Base-by-base conservation (phyloP, 2,888 invertebrate genomes). In the Timandra comae region DNA sequence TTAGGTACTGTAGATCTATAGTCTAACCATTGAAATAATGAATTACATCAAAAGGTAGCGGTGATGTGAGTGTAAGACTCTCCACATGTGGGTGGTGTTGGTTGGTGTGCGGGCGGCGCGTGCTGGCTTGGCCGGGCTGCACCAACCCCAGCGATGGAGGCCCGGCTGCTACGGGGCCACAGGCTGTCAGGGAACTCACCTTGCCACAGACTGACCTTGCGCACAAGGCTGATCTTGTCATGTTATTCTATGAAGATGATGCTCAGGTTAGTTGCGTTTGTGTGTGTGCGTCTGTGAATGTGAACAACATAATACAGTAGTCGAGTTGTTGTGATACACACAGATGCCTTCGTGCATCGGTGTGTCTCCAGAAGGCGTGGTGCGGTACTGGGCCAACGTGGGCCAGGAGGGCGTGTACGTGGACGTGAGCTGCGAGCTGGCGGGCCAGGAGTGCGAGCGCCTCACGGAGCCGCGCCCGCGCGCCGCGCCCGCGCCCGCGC, bases 191-290 rank as follows among this genome's bases (percentile, higher is more conserved):
- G 21, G 97, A 98, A 66, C 81, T 98, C 7, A 92, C 93, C 0
- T 72, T 98, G 23, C 97, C 97, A 0, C 95, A 96, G 46, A 97
- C 97, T 52, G 97, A 97, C 72, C 87, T 97, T 8, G 94, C 95
- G 0, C 97, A 98, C 68, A 91, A 93, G 57, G 94, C 97, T 0
- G 92, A 96, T 37, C 87, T 96, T 8, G 91, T 95, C 1, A 89
- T 91, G 12, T 89, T 96, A 0, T 94, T 93, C 63, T 82, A 80
- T 52, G 72, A 77, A 30, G 70, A 78, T 49, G 77, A 65, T 1
- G 71, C 76, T 22, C 81, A 81, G 70, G 81, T 79, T 38, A 6
- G n/a, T 16, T 27, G 3, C 19, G n/a, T n/a, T n/a, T n/a, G n/a
- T n/a, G n/a, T n/a, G n/a, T n/a, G n/a, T n/a, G n/a, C n/a, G n/a